Evolutionary conservation across 2,888 invertebrate species (phyloP), one percentile per base, ranked within the genome.

Genomic region (Drosophila flavopinicola): DNA sequence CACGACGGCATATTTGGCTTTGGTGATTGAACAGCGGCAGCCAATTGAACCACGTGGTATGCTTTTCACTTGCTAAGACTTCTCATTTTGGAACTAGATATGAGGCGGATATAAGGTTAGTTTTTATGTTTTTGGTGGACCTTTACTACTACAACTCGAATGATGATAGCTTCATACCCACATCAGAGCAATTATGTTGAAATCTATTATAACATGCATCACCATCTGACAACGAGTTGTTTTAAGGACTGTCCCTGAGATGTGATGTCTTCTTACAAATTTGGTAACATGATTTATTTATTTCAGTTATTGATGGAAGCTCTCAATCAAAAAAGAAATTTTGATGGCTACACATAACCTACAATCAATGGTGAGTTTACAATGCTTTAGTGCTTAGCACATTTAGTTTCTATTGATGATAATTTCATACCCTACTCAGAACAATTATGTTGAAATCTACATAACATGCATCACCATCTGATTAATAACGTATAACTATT

Each of bases 381-480:
- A 20, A n/a, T n/a, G n/a, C n/a, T n/a, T n/a, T n/a, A n/a, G n/a
- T n/a, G n/a, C n/a, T 23, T 20, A 2, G 0, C 11, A 11, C 4
- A 30, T 44, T 23, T 17, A 13, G 4, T 23, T 32, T 20, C 44
- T 9, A 7, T n/a, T 30, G 30, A 30, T 13, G 44, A 32, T 9
- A 73, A 33, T 33, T 59, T 77, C 77, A 72, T 77, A 70, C 39
- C 44, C 35, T 17, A 54, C 5, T 13, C 75, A 59, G 73, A 80
- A 13, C 45, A 51, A 66, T 61, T 17, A 52, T 76, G 75, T 68
- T 61, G 78, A 75, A 69, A 61, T 64, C 45, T 45, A 11, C 60
- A 59, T 53, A 47, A 76, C 85, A 79, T 82, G 84, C 84, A 78
- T 68, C 75, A 82, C 84, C 84, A 78, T 78, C 84, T 85, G 82